phyloP scores from a whole-genome alignment of 1,140 invertebrate genomes.

The Drosophila oshimai region DNA sequence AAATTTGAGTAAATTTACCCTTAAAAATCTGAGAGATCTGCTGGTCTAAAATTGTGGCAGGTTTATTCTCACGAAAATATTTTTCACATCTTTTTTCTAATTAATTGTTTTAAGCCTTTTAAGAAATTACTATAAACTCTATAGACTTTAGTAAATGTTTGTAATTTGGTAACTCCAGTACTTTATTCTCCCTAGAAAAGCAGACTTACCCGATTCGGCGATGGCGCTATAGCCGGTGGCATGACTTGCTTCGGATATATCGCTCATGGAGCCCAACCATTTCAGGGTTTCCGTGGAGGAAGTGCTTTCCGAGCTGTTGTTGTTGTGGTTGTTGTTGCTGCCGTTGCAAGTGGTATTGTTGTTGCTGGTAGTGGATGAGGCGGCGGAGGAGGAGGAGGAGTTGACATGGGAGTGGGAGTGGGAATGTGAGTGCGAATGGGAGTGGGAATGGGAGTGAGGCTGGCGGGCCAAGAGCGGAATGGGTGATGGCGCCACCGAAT shows the following conservation, averaged over 20 bases:
- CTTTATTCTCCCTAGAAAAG: not conserved
- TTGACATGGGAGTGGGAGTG: slow-evolving; percentile 25
- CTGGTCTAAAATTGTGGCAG: no score
- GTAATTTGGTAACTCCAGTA: no score
- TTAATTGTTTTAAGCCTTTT: no score
- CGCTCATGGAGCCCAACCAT: slow-evolving; percentile 91
- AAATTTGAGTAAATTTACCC: no score
- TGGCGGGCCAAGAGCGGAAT: slow-evolving; percentile 61
- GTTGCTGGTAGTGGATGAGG: slow-evolving; percentile 24
- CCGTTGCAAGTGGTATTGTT: slow-evolving; percentile 31
- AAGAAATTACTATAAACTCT: no score
- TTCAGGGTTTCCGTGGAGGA: slow-evolving; percentile 92
- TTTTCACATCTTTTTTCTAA: no score
- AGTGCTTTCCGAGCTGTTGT: slow-evolving; percentile 86
- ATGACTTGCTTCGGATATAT: slow-evolving; percentile 87
- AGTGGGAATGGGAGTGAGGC: slow-evolving; percentile 40
- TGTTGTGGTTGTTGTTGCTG: slow-evolving; percentile 83
- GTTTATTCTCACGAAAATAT: no score
- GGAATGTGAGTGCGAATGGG: slow-evolving; percentile 25
- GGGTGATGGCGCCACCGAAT: slow-evolving; percentile 73
- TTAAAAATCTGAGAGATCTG: no score
- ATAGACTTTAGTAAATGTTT: no score
- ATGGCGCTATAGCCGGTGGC: slow-evolving; percentile 80
- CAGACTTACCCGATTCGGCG: slow-evolving; percentile 76
- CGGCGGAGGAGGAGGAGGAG: slow-evolving; percentile 24